These are phyloP conservation scores for Propsilocerus akamusi DNA, from an alignment of 1,140 invertebrate species.

Conservation along the genomic window DNA sequence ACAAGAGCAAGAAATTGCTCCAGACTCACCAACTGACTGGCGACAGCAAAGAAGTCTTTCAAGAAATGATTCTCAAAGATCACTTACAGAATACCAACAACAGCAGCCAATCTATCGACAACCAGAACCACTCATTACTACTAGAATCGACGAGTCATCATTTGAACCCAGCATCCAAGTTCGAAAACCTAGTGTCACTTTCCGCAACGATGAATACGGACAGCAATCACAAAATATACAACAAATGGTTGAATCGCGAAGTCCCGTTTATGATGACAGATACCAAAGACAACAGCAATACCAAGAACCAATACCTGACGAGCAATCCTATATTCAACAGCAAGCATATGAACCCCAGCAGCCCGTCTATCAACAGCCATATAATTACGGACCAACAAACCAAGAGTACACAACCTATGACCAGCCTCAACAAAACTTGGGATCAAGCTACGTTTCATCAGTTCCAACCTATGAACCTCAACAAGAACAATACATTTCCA, in stretches of 20 bases:
- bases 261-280: background rate
- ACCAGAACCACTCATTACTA: background rate
- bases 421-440: no score
- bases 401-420: no score
- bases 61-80: background rate
- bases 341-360: no score
- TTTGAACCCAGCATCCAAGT: background rate
- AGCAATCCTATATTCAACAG: slow-evolving; percentile 1
- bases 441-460: no score
- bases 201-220: background rate
- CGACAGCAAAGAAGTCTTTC: background rate
- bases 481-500: no score
- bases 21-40: background rate
- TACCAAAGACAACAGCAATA: slow-evolving; percentile 8
- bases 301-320: slow-evolving; percentile 6
- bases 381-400: no score
- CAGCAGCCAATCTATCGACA: background rate
- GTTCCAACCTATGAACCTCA: no score
- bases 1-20: background rate
- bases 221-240: background rate
- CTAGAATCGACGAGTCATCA: background rate
- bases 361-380: no score
- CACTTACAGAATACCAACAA: background rate
- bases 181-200: background rate
- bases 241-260: background rate